Evolutionary conservation across 2,888 invertebrate species (phyloP), one percentile per base, ranked within the genome.

Genomic region (Dioctria linearis): DNA sequence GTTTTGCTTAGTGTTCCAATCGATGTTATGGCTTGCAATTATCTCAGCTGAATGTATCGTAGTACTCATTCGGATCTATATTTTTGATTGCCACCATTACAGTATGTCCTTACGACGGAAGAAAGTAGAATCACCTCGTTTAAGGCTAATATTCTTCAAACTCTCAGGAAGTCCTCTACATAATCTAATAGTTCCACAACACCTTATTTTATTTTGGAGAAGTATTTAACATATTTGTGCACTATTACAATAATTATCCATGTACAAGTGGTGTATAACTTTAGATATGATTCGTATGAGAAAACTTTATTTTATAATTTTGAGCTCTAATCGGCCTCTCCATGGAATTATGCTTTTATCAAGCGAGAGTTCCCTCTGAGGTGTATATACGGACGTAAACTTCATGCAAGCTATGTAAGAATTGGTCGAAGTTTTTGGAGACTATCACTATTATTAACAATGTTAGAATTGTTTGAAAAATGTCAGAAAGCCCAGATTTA

Each of bases 21-120:
- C 61, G 61, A 61, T 61, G 61, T 61, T 61, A 61, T 25, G 61
- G 61, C 61, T 61, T 61, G 8, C 61, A 61, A 61, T 39, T 61
- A 61, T 25, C 25, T 61, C 37, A 25, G 37, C 61, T 61, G 61
- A 61, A 61, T 61, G 61, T 61, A 61, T 61, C 37, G 61, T 61
- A 37, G 61, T 2, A 61, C 3, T 13, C 4, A 37, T 61, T 59
- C 59, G 9, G 8, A 59, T 3, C 59, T 59, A 3, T 59, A n/a
- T 13, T 59, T 59, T 59, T 59, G n/a, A 59, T 59, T 59, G 59
- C 25, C 11, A n/a, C n/a, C n/a, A n/a, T n/a, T n/a, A n/a, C n/a
- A n/a, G n/a, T n/a, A n/a, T n/a, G 57, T 57, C 11, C n/a, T 11
- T 11, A 57, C 57, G n/a, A 57, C 57, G 57, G 57, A 9, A 11